These are phyloP conservation scores for Dendrocopos noguchii DNA, from an alignment of 2,113 vertebrate genomes.

Conservation along the genomic window DNA sequence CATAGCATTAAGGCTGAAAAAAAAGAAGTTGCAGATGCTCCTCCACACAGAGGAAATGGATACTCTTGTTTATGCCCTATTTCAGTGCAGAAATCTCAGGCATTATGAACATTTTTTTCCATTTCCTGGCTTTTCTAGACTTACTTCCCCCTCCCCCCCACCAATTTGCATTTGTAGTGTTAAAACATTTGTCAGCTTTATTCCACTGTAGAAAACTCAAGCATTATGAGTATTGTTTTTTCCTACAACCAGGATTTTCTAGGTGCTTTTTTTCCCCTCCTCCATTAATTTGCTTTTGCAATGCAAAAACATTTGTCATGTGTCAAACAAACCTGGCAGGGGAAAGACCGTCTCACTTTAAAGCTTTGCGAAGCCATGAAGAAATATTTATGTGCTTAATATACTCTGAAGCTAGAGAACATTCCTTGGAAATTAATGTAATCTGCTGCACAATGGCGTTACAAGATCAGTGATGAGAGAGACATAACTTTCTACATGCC, in stretches of 20 bases:
- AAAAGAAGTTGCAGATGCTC: neutral
- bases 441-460: neutral
- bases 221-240: neutral
- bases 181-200: too few relatives aligned
- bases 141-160: too few relatives aligned
- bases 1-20: neutral
- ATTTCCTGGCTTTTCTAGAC: neutral
- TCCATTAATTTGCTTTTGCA: neutral
- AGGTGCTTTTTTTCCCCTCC: neutral
- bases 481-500: neutral
- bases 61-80: neutral
- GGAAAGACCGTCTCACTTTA: neutral
- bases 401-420: neutral
- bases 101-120: neutral
- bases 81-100: neutral
- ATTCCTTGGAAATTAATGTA: conserved; percentile 7
- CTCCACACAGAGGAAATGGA: neutral
- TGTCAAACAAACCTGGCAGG: neutral
- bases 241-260: neutral
- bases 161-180: too few relatives aligned
- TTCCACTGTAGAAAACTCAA: neutral
- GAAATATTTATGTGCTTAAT: neutral
- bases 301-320: neutral
- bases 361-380: neutral
- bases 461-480: neutral